These are phyloP conservation scores for Hapalemur alaotrensis DNA, from an alignment of 2,797 vertebrate genomes.

Conservation along the genomic window DNA sequence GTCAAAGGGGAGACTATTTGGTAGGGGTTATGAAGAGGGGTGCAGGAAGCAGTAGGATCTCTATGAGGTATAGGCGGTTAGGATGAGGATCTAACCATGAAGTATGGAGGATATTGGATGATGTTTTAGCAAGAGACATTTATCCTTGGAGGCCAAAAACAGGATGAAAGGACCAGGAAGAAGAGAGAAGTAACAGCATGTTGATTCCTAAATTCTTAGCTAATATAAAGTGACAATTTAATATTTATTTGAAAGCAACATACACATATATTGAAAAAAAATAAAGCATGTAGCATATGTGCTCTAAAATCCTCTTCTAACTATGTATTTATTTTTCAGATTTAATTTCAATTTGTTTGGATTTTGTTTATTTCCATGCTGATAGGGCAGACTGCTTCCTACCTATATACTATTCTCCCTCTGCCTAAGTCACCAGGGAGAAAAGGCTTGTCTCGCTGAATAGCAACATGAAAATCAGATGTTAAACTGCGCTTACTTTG, in stretches of 20 bases:
- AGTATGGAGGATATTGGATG: not conserved
- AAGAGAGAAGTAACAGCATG: accelerated
- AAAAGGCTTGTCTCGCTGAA: constrained; percentile 14
- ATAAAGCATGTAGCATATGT: not conserved
- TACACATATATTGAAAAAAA: not conserved
- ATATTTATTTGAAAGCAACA: constrained; percentile 25
- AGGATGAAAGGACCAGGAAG: not conserved
- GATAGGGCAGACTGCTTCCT: not conserved
- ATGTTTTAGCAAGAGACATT: not conserved
- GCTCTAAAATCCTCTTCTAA: not conserved
- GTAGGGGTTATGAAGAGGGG: not conserved
- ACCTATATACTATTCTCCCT: constrained; percentile 3
- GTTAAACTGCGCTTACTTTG: constrained; percentile 73
- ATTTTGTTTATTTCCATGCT: not conserved
- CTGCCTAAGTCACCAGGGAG: constrained; percentile 15
- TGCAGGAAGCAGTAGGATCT: not conserved
- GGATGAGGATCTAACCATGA: not conserved
- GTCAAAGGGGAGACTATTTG: constrained; percentile 37
- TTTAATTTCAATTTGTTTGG: not conserved
- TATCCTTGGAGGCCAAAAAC: not conserved
- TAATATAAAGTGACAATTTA: not conserved
- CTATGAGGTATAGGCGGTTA: not conserved
- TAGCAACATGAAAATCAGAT: constrained; percentile 42
- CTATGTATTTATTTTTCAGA: not conserved
- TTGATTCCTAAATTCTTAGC: not conserved